Evolutionary conservation across 2,113 vertebrate genomes (phyloP).

Genomic region (Condylura cristata): DNA sequence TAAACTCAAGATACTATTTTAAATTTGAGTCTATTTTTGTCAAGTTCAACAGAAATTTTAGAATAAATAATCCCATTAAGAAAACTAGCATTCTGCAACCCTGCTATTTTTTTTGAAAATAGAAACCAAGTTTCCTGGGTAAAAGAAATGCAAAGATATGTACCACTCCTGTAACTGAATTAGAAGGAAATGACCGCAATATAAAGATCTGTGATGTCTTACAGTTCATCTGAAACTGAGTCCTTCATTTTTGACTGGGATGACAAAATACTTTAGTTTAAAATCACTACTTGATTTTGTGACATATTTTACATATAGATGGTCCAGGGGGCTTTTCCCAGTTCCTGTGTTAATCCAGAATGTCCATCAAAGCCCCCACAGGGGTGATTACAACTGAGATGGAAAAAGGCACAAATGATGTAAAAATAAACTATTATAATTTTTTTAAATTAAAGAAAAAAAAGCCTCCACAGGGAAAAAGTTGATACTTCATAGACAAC

Average conservation of each 20-base stretch:
- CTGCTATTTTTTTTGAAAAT: slow-evolving; percentile 6
- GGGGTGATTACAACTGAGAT: no score
- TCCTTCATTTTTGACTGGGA: background rate
- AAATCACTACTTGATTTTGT: background rate
- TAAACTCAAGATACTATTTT: slow-evolving; percentile 48
- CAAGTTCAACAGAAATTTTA: slow-evolving; percentile 40
- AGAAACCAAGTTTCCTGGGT: background rate
- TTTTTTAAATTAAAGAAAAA: no score
- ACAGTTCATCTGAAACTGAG: background rate
- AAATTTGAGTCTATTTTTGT: slow-evolving; percentile 48
- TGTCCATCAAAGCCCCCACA: background rate
- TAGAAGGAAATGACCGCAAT: background rate
- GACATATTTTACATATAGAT: background rate
- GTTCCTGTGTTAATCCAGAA: background rate
- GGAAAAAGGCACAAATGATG: no score
- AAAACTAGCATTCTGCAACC: background rate
- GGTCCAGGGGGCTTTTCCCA: background rate
- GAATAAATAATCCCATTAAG: slow-evolving; percentile 46
- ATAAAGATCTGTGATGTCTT: background rate
- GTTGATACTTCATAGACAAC: background rate
- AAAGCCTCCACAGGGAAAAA: no score
- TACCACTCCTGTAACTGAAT: background rate
- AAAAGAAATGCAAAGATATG: background rate
- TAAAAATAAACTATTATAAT: no score
- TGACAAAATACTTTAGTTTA: background rate